A percentile compares a stretch with the other conserved stretches of the same genome.
phyloP scores from a whole-genome alignment of 2,113 vertebrate genomes.

The Ciconia maguari region DNA sequence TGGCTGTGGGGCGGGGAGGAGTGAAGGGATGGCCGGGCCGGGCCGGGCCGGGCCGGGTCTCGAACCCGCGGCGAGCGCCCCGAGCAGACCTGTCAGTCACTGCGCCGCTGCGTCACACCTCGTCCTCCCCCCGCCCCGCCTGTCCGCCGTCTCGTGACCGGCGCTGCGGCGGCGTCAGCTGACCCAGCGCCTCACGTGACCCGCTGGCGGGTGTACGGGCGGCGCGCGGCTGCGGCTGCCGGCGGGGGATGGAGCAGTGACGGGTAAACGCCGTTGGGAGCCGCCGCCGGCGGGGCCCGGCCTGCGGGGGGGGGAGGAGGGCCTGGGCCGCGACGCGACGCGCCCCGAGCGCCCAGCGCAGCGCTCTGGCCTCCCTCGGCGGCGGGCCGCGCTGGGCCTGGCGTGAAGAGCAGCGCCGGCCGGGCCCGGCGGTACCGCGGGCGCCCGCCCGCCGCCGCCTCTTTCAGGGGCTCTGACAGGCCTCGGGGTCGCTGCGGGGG shows the following conservation, averaged over 20 bases:
- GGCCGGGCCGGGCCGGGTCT: accelerated
- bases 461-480: background rate
- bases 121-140: background rate
- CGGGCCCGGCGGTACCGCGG: background rate
- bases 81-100: accelerated
- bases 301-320: background rate
- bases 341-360: too few relatives aligned
- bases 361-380: background rate
- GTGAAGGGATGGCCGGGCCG: accelerated
- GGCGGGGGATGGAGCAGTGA: constrained; percentile 29
- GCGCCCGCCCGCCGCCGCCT: background rate
- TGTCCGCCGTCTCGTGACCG: background rate
- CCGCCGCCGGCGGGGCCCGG: background rate
- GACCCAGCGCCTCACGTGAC: constrained; percentile 42
- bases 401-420: background rate
- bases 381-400: background rate
- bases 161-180: constrained; percentile 39
- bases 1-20: accelerated
- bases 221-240: background rate
- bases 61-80: background rate
- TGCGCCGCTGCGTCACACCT: background rate
- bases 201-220: background rate
- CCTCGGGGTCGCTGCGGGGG: background rate
- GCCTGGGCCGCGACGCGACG: background rate
- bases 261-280: background rate